These are phyloP conservation scores for Calyptomena viridis DNA, from an alignment of 2,113 vertebrate genomes.

Conservation along the genomic window DNA sequence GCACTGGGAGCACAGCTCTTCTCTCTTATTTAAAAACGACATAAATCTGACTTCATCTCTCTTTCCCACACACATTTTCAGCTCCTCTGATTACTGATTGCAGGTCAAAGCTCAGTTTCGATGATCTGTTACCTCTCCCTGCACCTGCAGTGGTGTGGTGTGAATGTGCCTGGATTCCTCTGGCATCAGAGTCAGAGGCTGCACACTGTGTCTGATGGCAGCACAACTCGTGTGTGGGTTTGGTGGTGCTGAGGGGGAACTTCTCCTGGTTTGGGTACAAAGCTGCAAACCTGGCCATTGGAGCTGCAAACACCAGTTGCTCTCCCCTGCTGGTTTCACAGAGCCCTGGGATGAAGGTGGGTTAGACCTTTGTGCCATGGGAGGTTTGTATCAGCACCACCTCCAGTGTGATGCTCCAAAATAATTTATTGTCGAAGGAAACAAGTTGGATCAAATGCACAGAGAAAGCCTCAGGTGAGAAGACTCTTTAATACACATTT, in stretches of 20 bases:
- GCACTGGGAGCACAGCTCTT: background rate
- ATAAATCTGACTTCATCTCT: background rate
- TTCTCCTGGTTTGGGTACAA: background rate
- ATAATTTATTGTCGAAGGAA: background rate
- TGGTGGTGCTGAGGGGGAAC: background rate
- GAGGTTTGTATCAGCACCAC: background rate
- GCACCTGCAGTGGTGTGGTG: rapidly evolving
- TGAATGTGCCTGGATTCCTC: background rate
- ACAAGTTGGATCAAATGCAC: rapidly evolving
- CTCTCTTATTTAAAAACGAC: background rate
- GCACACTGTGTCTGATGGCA: background rate
- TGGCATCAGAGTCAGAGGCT: background rate
- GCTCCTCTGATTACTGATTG: background rate
- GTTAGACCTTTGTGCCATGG: background rate
- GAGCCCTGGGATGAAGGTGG: background rate
- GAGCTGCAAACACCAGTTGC: background rate
- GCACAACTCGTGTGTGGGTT: background rate
- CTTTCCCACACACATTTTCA: background rate
- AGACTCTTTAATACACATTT: background rate
- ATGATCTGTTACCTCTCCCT: background rate
- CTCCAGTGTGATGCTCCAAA: background rate
- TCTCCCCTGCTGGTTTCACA: background rate
- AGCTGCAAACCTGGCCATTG: background rate
- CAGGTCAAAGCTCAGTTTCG: background rate
- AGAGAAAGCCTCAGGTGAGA: background rate